These are phyloP conservation scores for Amblyjoppa proteus DNA, from an alignment of 2,888 invertebrate genomes.

Conservation along the genomic window DNA sequence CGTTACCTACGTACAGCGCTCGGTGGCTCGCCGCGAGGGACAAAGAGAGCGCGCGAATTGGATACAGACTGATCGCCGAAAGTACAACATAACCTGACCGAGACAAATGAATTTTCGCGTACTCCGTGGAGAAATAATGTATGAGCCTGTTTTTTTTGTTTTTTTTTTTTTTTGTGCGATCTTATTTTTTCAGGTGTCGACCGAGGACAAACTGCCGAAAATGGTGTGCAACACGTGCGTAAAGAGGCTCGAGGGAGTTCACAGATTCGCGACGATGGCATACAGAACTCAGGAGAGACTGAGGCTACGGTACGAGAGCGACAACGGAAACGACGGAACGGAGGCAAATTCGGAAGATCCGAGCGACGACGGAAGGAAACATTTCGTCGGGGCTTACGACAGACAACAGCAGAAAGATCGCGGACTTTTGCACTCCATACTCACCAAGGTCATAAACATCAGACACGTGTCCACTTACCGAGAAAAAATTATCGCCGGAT, in stretches of 20 bases:
- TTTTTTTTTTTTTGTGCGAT: background rate
- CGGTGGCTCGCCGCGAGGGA: background rate
- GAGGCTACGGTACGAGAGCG: slow-evolving; percentile 79
- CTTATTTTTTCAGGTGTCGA: slow-evolving; percentile 86
- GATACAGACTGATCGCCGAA: background rate
- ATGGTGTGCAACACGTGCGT: slow-evolving; percentile 89
- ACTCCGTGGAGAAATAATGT: slow-evolving; percentile 15
- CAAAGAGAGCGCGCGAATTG: slow-evolving; percentile 3
- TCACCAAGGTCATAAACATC: slow-evolving; percentile 85
- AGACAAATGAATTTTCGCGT: background rate
- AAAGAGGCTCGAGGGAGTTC: slow-evolving; percentile 88
- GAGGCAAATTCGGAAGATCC: slow-evolving; percentile 15
- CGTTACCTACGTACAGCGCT: slow-evolving; percentile 26
- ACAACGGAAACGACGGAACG: slow-evolving; percentile 43
- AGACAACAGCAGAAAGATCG: slow-evolving; percentile 82
- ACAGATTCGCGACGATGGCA: slow-evolving; percentile 89
- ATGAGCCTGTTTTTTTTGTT: background rate
- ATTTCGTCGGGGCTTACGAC: slow-evolving; percentile 45
- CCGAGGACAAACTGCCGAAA: slow-evolving; percentile 89
- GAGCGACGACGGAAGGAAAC: slow-evolving; percentile 39
- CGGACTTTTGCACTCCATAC: slow-evolving; percentile 86
- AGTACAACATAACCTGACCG: background rate
- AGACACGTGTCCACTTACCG: background rate
- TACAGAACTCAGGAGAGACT: slow-evolving; percentile 88
- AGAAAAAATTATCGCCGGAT: background rate